Conservation (phyloP, 2,113 vertebrate genomes). For the Labeo catla region DNA sequence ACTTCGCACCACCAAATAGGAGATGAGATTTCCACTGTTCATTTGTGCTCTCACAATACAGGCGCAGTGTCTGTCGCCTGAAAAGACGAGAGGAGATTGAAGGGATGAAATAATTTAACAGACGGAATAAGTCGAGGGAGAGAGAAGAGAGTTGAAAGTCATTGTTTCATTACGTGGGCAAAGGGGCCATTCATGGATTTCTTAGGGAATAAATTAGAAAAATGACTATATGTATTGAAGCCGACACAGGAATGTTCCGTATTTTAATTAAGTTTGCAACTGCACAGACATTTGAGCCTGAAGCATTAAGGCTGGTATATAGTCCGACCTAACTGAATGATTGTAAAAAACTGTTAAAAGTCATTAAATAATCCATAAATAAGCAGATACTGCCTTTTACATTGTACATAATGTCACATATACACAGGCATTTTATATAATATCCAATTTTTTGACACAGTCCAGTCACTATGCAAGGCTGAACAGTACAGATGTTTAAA, state of each 20-base stretch:
- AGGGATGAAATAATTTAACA: conserved; percentile 76
- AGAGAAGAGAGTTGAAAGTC: conserved; percentile 69
- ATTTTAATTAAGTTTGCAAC: conserved; percentile 68
- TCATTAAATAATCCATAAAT: conserved; percentile 2
- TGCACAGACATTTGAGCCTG: conserved; percentile 12
- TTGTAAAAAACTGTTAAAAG: neutral
- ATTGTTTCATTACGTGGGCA: conserved; percentile 74
- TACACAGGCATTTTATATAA: neutral
- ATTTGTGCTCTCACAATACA: conserved; percentile 78
- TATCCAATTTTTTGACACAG: neutral
- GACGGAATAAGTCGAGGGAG: conserved; percentile 71
- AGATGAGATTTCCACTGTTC: conserved; percentile 80
- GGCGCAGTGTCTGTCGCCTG: conserved; percentile 62
- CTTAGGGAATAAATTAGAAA: conserved; percentile 76
- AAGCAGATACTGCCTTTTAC: neutral
- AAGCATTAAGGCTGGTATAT: neutral
- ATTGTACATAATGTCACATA: neutral
- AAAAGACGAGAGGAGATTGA: conserved; percentile 72
- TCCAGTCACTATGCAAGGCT: neutral
- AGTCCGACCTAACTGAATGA: neutral
- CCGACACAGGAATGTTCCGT: conserved; percentile 60
- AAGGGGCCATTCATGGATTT: conserved; percentile 75
- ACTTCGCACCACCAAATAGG: conserved; percentile 73
- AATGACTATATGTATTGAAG: conserved; percentile 68
- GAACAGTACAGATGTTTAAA: neutral